A percentile compares a stretch with the other conserved stretches of the same genome.
Conservation (phyloP, 1,140 invertebrate species). For the Meloidogyne floridensis region DNA sequence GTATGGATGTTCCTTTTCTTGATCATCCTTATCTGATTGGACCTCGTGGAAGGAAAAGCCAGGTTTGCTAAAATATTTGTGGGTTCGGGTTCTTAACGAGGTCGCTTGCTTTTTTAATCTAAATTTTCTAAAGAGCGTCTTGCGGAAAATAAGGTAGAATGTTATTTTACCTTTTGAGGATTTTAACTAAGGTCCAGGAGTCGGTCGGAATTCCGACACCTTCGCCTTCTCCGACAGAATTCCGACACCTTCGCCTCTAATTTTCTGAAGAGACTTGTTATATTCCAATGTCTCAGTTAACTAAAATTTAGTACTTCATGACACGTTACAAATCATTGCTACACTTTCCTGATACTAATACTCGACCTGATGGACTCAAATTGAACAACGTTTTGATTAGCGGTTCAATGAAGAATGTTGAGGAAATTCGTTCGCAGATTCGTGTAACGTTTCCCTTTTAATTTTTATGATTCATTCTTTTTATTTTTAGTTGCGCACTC, state of each 20-base stretch:
- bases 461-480: background rate
- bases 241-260: too few species aligned
- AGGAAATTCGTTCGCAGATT: conserved; percentile 35
- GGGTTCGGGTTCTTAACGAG: background rate
- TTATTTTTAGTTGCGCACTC: conserved; percentile 31
- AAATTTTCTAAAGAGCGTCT: too few species aligned
- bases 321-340: conserved; percentile 37
- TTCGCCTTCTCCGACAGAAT: too few species aligned
- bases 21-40: conserved; percentile 45
- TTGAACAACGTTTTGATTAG: conserved; percentile 39
- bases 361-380: conserved; percentile 32
- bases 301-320: conserved; percentile 37
- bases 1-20: conserved; percentile 37
- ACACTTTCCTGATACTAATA: conserved; percentile 39
- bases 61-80: background rate
- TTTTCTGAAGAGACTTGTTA: background rate
- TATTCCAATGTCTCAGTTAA: background rate
- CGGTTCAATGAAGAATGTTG: conserved; percentile 40
- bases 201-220: too few species aligned
- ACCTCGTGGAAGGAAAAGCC: conserved; percentile 36
- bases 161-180: too few species aligned
- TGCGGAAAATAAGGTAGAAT: too few species aligned
- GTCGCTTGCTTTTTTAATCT: background rate
- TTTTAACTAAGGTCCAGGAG: too few species aligned
- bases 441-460: conserved; percentile 16